These are phyloP conservation scores for Monopterus albus DNA, from an alignment of 2,113 vertebrate genomes.

Conservation along the genomic window DNA sequence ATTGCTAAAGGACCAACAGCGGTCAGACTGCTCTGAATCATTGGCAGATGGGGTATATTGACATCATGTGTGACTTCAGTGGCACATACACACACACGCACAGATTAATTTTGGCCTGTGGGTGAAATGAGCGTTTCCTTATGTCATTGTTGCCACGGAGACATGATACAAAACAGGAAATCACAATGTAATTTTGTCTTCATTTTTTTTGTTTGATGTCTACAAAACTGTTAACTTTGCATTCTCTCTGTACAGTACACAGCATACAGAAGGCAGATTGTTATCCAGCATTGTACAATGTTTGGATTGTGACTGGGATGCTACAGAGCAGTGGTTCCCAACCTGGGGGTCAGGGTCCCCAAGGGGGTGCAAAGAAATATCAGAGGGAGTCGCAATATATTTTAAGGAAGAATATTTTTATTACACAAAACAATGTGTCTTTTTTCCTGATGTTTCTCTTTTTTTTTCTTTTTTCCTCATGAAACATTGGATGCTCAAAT, in stretches of 20 bases:
- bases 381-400: not conserved
- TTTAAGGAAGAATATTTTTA: not conserved
- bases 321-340: slow-evolving; percentile 5
- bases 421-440: too few relatives aligned
- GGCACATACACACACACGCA: slow-evolving; percentile 20
- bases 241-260: not conserved
- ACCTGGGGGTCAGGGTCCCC: not conserved
- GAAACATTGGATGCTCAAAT: not conserved
- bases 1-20: slow-evolving; percentile 31
- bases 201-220: slow-evolving; percentile 1
- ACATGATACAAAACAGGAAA: slow-evolving; percentile 7
- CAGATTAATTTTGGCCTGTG: slow-evolving; percentile 15
- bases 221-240: not conserved
- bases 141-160: not conserved
- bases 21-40: slow-evolving; percentile 36
- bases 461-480: too few relatives aligned
- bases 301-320: slow-evolving; percentile 10
- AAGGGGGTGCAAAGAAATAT: too few relatives aligned
- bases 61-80: slow-evolving; percentile 22
- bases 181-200: slow-evolving; percentile 4
- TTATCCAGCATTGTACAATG: slow-evolving; percentile 10
- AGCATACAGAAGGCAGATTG: not conserved
- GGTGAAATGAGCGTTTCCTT: too few relatives aligned
- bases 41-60: slow-evolving; percentile 24
- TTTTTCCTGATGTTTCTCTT: too few relatives aligned